Base-by-base conservation (phyloP, 1,140 invertebrate species). In the Metopolophium dirhodum region DNA sequence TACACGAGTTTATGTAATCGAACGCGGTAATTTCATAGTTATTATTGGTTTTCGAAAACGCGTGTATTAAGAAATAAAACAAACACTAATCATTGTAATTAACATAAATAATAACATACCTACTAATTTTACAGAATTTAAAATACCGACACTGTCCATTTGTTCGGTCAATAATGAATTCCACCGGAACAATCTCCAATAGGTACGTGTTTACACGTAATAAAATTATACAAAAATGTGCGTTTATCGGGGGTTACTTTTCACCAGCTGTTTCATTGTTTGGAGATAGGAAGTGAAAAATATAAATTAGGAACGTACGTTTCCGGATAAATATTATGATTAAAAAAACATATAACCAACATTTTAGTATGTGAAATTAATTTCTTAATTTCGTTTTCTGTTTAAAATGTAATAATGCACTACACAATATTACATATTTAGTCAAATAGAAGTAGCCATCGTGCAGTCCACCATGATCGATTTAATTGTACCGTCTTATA, bases 221-320 rank as follows among this genome's bases (percentile, higher is more conserved):
- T 51, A 37, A 23, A 89, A 41, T 9, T 83, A 83, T 23, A 83
- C 37, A 37, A 61, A 68, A 68, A 83, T 23, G 82, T 20, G 22
- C 37, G 82, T 83, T 22, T 41, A 37, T 41, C 37, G 82, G 37
- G 82, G 37, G 82, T 23, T 37, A 37, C 7, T 30, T 77, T 77
- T 77, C 41, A 41, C n/a, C n/a, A 54, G 18, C 37, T 37, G 54
- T 41, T 35, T 82, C 77, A 91, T 77, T 91, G 61, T 91, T 49
- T 47, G 61, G 49, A 20, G 23, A 82, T 82, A 91, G 90, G 90
- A 91, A 91, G 90, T 91, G 68, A 91, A 91, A 30, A 45, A 90
- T 61, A 47, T 18, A 35, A 90, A 91, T 41, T 83, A 45, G 30
- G 45, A 49, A 41, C 6, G 30, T 7, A 90, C 9, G 20, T 90